Percentiles rank a stretch among this genome's conserved stretches.
These are phyloP conservation scores for Gasteruption jaculator DNA, from an alignment of 2,888 invertebrate species.

Conservation along the genomic window DNA sequence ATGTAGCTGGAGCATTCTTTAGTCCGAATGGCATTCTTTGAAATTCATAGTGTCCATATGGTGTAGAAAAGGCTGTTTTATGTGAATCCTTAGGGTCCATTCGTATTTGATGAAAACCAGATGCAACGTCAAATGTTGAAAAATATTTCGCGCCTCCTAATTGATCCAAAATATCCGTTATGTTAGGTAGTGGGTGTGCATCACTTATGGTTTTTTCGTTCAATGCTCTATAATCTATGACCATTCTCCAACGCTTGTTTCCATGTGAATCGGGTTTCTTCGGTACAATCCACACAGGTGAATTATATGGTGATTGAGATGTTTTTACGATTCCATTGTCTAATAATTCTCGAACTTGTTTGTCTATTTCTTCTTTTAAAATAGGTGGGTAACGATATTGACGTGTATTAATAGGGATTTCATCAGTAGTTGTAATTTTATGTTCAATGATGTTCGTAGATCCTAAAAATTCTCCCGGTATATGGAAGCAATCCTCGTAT, in stretches of 20 bases:
- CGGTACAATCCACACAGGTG: slow-evolving; percentile 24
- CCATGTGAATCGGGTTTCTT: slow-evolving; percentile 22
- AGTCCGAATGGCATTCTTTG: slow-evolving; percentile 35
- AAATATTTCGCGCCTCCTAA: slow-evolving; percentile 29
- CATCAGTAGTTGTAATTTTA: slow-evolving; percentile 6
- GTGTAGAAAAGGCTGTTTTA: slow-evolving; percentile 28
- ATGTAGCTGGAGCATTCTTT: slow-evolving; percentile 36
- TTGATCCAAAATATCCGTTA: slow-evolving; percentile 30
- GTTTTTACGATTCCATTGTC: slow-evolving; percentile 16
- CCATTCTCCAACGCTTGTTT: slow-evolving; percentile 20
- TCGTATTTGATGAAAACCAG: slow-evolving; percentile 31
- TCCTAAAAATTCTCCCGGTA: slow-evolving; percentile 16
- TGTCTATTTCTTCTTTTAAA: neutral
- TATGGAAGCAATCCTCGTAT: slow-evolving; percentile 13
- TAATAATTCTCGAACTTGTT: slow-evolving; percentile 2
- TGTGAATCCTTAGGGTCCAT: slow-evolving; percentile 21
- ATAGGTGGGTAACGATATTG: slow-evolving; percentile 21
- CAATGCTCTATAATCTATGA: slow-evolving; percentile 19
- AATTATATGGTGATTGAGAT: slow-evolving; percentile 17
- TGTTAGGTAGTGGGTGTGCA: slow-evolving; percentile 26
- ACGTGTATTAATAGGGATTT: slow-evolving; percentile 16
- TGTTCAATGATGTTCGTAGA: slow-evolving; percentile 6
- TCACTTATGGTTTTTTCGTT: slow-evolving; percentile 22
- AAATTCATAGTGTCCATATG: slow-evolving; percentile 27
- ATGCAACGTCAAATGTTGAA: slow-evolving; percentile 29